Conservation (phyloP, 2,797 vertebrate species). For the Serranus cabrilla region DNA sequence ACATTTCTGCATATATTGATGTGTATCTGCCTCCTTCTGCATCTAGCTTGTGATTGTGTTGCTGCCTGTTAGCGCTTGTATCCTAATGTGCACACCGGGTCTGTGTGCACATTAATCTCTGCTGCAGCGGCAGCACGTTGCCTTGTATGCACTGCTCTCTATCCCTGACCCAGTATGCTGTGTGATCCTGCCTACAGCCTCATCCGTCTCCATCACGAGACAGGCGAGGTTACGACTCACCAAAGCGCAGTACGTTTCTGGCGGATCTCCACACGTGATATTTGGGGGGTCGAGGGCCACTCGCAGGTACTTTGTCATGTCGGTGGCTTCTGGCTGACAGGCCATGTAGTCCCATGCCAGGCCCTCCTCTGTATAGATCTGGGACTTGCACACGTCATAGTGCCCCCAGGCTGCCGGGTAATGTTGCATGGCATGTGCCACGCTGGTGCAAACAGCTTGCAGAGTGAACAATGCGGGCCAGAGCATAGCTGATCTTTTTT, state of each 20-base stretch:
- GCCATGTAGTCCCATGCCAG: slow-evolving; percentile 99
- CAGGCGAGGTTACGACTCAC: slow-evolving; percentile 88
- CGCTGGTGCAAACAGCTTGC: slow-evolving; percentile 90
- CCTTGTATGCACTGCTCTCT: slow-evolving; percentile 58
- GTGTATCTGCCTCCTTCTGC: slow-evolving; percentile 5
- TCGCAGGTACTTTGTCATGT: slow-evolving; percentile 97
- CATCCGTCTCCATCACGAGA: slow-evolving; percentile 82
- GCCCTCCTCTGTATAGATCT: slow-evolving; percentile 96
- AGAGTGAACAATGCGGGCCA: slow-evolving; percentile 91
- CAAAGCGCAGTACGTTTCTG: slow-evolving; percentile 98
- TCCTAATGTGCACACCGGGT: slow-evolving; percentile 33
- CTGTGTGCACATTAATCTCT: slow-evolving; percentile 71
- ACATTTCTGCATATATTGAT: slow-evolving; percentile 11
- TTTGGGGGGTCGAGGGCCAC: slow-evolving; percentile 96
- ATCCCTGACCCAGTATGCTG: slow-evolving; percentile 78
- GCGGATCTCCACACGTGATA: slow-evolving; percentile 98
- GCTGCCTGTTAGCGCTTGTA: slow-evolving; percentile 42
- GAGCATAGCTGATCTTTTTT: slow-evolving; percentile 90
- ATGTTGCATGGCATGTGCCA: slow-evolving; percentile 91
- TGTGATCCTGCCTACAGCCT: slow-evolving; percentile 74
- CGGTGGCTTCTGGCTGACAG: slow-evolving; percentile 97
- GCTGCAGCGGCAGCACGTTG: slow-evolving; percentile 37
- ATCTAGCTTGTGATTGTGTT: background rate
- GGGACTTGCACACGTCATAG: slow-evolving; percentile 98
- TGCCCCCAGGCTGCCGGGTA: slow-evolving; percentile 97